A percentile compares a stretch with the other conserved stretches of the same genome.
phyloP scores from a whole-genome alignment of 2,888 invertebrate species.

The Tolmerus cingulatus region DNA sequence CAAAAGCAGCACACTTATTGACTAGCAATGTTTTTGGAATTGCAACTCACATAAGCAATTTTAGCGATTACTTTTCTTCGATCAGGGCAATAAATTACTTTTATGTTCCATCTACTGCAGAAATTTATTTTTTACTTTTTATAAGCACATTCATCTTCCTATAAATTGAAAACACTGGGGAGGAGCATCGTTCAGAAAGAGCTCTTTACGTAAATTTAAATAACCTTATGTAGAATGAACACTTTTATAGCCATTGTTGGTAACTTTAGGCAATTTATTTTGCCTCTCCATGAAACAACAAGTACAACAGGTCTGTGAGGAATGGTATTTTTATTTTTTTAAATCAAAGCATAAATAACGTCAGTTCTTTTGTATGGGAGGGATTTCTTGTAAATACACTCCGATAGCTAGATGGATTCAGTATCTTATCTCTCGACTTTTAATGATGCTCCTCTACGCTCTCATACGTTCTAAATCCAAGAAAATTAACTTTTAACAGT shows the following conservation, averaged over 20 bases:
- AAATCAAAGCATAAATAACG: slow-evolving; percentile 18
- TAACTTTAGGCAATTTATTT: not conserved
- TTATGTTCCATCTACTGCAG: not conserved
- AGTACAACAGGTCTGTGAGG: slow-evolving; percentile 2
- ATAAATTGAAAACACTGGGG: not conserved
- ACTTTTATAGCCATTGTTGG: not conserved
- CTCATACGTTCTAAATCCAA: not conserved
- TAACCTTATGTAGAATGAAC: not conserved
- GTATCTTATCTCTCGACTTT: not conserved
- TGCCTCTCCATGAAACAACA: not conserved
- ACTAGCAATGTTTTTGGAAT: not conserved
- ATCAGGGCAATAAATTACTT: not conserved
- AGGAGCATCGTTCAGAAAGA: not conserved
- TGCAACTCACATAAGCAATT: not conserved
- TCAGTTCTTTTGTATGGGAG: not conserved
- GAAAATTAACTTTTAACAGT: not conserved
- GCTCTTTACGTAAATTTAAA: slow-evolving; percentile 6
- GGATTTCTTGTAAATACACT: not conserved
- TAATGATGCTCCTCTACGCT: not conserved
- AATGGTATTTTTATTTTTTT: not conserved
- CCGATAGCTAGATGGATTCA: not conserved
- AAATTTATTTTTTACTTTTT: not conserved
- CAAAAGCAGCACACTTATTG: not conserved
- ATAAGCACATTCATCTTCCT: not conserved
- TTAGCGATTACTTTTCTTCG: not conserved